A percentile compares a stretch with the other conserved stretches of the same genome.
Evolutionary conservation across 2,888 invertebrate species (phyloP).

Genomic region (Sphaeridia pumilis): DNA sequence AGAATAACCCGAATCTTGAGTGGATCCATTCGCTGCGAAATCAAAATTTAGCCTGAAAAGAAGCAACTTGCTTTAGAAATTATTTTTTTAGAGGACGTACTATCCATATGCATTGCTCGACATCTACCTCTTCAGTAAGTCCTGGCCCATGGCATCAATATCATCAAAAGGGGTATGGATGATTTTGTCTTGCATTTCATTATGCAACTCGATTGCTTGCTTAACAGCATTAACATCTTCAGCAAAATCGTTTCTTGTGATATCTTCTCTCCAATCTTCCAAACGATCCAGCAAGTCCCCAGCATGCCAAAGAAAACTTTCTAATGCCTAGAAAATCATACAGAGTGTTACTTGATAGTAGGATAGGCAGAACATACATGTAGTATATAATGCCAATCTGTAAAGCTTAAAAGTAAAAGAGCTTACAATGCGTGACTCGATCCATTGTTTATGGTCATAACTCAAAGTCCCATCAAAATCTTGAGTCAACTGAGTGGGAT

Average conservation of each 20-base stretch:
- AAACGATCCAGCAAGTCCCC: constrained; percentile 82
- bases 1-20: constrained; percentile 60
- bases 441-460: constrained; percentile 96
- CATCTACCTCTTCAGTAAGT: constrained; percentile 46
- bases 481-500: constrained; percentile 77
- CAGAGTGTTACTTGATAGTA: neutral
- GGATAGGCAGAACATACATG: neutral
- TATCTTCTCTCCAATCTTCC: constrained; percentile 84
- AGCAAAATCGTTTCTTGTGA: constrained; percentile 85
- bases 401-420: constrained; percentile 1
- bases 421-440: constrained; percentile 69
- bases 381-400: neutral
- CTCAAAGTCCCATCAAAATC: constrained; percentile 87
- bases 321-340: constrained; percentile 53
- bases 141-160: constrained; percentile 74
- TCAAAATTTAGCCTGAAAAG: constrained; percentile 43
- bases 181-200: constrained; percentile 85
- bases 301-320: constrained; percentile 93
- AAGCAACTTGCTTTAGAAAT: no score
- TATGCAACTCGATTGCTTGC: constrained; percentile 82
- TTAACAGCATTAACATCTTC: constrained; percentile 88
- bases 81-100: no score
- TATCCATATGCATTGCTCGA: no score
- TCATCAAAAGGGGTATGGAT: constrained; percentile 88
- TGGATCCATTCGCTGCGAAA: constrained; percentile 41